A percentile compares a stretch with the other conserved stretches of the same genome.
Conservation (phyloP, 1,140 invertebrate genomes). For the Drosophila obscura region DNA sequence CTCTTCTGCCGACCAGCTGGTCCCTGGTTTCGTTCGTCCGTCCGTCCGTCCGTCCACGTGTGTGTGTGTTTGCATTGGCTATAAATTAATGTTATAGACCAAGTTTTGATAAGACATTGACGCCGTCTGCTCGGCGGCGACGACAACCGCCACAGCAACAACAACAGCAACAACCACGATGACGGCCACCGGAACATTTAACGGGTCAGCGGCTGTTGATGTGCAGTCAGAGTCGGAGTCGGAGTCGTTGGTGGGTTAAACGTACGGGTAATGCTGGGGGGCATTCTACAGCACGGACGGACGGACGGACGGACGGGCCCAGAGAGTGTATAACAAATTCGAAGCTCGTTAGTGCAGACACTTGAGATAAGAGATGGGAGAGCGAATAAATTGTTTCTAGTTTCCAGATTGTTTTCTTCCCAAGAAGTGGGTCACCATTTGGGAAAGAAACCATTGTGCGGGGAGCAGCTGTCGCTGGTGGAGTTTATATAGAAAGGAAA, state of each 20-base stretch:
- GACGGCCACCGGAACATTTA: slow-evolving; percentile 74
- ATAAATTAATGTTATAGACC: slow-evolving; percentile 81
- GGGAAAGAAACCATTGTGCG: not conserved
- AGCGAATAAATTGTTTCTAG: slow-evolving; percentile 56
- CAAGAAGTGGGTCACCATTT: slow-evolving; percentile 35
- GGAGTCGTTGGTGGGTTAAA: slow-evolving; percentile 23
- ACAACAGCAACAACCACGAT: slow-evolving; percentile 21
- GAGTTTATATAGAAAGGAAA: not conserved
- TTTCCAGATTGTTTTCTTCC: slow-evolving; percentile 34
- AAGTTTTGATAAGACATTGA: slow-evolving; percentile 79
- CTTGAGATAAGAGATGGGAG: slow-evolving; percentile 71
- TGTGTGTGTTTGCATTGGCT: slow-evolving; percentile 46
- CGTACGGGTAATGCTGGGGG: not conserved
- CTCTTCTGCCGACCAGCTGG: slow-evolving; percentile 6
- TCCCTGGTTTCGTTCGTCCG: no score
- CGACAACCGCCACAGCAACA: slow-evolving; percentile 21
- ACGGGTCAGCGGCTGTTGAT: slow-evolving; percentile 69
- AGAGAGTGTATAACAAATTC: slow-evolving; percentile 62
- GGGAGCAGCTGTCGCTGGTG: slow-evolving; percentile 7
- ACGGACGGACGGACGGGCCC: not conserved
- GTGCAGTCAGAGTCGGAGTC: slow-evolving; percentile 23
- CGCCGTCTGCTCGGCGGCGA: slow-evolving; percentile 55
- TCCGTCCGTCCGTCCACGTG: slow-evolving; percentile 7
- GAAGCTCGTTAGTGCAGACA: slow-evolving; percentile 75
- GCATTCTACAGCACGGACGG: not conserved